Base-by-base conservation (phyloP, 2,888 invertebrate genomes). In the Tenthredo notha region DNA sequence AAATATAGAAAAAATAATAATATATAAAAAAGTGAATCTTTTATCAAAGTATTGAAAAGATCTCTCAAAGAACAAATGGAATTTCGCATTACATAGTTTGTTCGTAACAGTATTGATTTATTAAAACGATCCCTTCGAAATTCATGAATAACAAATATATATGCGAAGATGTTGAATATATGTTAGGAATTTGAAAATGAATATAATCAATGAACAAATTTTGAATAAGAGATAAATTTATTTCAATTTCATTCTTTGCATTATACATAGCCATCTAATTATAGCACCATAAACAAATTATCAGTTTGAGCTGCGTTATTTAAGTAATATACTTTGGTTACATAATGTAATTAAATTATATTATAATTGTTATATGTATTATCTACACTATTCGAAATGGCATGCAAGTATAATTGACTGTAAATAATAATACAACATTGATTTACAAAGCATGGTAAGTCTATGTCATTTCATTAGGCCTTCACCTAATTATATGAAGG, bases 321-420 rank as follows among this genome's bases (percentile, higher is more conserved):
- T 74, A 21, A 37, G 18, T 70, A 70, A 70, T 70, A 18, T 37
- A n/a, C 37, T 70, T 70, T 25, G 18, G 21, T 75, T 75, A 75
- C 75, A 47, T 75, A 75, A n/a, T 75, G 25, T 43, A 75, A 70
- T 33, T 47, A 43, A 75, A 47, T 47, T 47, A n/a, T 47, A 75
- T 50, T 43, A 47, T 50, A 25, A 40, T 40, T 33, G 9, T 75
- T 75, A 40, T 37, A 47, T 40, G 12, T 37, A 74, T 74, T 77
- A 1, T 25, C 40, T 77, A 54, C 54, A 77, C 54, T 29, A 77
- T 50, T 21, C 15, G 21, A 43, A 25, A 40, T 77, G 21, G 15
- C 54, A 29, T 74, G 29, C 75, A 85, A 84, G 58, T 83, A 87
- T 87, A 84, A 86, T 87, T 87, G 80, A 87, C 84, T 86, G 87